These are phyloP conservation scores for Morone saxatilis DNA, from an alignment of 2,113 vertebrate species.

Conservation along the genomic window DNA sequence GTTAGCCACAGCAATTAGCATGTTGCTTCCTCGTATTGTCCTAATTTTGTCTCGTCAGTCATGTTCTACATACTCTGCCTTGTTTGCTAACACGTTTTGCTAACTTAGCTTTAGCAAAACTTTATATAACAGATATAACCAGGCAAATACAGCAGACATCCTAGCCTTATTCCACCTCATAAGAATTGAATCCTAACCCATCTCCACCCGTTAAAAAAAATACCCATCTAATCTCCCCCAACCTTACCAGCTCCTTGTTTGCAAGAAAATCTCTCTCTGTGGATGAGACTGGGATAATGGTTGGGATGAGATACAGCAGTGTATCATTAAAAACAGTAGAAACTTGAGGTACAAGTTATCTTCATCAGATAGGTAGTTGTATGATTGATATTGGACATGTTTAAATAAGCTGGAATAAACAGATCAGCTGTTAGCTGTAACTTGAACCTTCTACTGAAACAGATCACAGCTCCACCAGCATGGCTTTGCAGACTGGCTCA, in stretches of 20 bases:
- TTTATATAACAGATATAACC: constrained; percentile 6
- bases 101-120: constrained; percentile 44
- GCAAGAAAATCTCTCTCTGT: constrained; percentile 13
- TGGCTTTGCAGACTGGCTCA: constrained; percentile 65
- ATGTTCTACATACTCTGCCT: constrained; percentile 9
- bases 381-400: constrained; percentile 43
- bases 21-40: constrained; percentile 65
- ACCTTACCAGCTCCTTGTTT: constrained; percentile 18
- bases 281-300: constrained; percentile 21
- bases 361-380: constrained; percentile 30
- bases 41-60: constrained; percentile 58
- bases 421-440: constrained; percentile 54
- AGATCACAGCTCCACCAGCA: constrained; percentile 73
- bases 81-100: constrained; percentile 47
- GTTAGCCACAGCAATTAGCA: constrained; percentile 53
- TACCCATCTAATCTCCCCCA: constrained; percentile 37
- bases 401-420: constrained; percentile 57
- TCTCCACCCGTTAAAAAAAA: constrained; percentile 18
- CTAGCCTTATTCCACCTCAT: constrained; percentile 16
- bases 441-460: constrained; percentile 57
- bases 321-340: constrained; percentile 27
- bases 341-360: constrained; percentile 29
- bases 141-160: constrained; percentile 10
- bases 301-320: constrained; percentile 38
- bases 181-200: constrained; percentile 49